These are phyloP conservation scores for Xiphophorus maculatus DNA, from an alignment of 2,113 vertebrate genomes.

Conservation along the genomic window DNA sequence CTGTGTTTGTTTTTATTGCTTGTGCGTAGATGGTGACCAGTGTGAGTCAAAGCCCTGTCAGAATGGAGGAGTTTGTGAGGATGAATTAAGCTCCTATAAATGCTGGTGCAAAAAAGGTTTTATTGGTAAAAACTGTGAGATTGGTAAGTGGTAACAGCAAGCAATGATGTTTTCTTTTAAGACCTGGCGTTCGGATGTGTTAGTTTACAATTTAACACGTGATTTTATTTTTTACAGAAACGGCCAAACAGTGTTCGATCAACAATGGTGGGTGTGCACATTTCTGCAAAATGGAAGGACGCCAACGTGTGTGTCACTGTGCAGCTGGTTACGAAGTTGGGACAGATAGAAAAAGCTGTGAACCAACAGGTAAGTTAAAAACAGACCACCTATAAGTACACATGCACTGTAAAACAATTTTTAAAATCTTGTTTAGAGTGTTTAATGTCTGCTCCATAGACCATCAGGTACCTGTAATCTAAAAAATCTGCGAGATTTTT, in stretches of 20 bases:
- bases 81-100: constrained; percentile 81
- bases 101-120: constrained; percentile 89
- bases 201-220: neutral
- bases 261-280: constrained; percentile 92
- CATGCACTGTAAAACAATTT: neutral
- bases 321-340: constrained; percentile 84
- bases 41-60: constrained; percentile 88
- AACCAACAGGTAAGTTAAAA: constrained; percentile 80
- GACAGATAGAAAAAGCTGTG: constrained; percentile 81
- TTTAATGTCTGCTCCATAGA: neutral
- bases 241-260: constrained; percentile 71
- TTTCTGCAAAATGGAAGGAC: constrained; percentile 78
- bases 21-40: constrained; percentile 88
- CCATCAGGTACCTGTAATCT: neutral
- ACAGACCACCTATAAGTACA: neutral
- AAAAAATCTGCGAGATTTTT: neutral
- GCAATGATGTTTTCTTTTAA: neutral
- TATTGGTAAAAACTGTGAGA: constrained; percentile 91
- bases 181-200: neutral
- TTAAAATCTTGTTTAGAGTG: neutral
- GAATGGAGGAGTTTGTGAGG: constrained; percentile 86
- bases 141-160: constrained; percentile 77
- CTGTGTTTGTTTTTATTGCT: constrained; percentile 7
- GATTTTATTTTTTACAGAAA: constrained; percentile 75
- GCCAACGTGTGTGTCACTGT: constrained; percentile 82